Percentiles rank a stretch among this genome's conserved stretches.
phyloP scores from a whole-genome alignment of 1,140 invertebrate genomes.

The Acromyrmex charruanus region DNA sequence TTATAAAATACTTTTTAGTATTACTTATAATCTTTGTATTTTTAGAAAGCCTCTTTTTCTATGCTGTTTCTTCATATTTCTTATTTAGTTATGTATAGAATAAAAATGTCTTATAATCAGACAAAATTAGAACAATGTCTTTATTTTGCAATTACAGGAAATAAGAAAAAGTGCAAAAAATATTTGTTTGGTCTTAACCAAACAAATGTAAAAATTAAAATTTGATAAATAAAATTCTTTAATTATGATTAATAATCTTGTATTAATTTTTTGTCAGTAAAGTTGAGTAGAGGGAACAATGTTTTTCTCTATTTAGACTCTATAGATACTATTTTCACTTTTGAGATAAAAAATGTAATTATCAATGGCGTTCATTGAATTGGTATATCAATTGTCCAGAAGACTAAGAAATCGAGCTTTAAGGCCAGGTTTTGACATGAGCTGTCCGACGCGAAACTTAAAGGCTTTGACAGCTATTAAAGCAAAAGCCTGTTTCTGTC shows the following conservation, averaged over 20 bases:
- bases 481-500: constrained; percentile 83
- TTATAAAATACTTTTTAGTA: neutral
- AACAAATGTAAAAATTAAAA: neutral
- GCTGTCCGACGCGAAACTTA: constrained; percentile 71
- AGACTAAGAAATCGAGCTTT: constrained; percentile 34
- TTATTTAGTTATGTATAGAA: neutral
- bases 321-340: neutral
- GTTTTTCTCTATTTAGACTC: neutral
- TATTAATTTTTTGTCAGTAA: neutral
- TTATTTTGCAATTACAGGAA: neutral
- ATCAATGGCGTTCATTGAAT: constrained; percentile 65
- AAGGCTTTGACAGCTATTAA: constrained; percentile 86
- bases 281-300: neutral
- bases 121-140: neutral
- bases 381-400: constrained; percentile 84
- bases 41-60: neutral
- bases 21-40: neutral
- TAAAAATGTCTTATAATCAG: neutral
- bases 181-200: neutral
- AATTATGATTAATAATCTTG: neutral
- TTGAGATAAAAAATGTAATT: constrained; percentile 17
- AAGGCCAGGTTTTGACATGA: constrained; percentile 66
- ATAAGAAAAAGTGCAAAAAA: neutral
- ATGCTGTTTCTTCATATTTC: neutral
- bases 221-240: neutral